A percentile compares a stretch with the other conserved stretches of the same genome.
Evolutionary conservation across 1,140 invertebrate genomes (phyloP).

Genomic region (Nilaparvata lugens): DNA sequence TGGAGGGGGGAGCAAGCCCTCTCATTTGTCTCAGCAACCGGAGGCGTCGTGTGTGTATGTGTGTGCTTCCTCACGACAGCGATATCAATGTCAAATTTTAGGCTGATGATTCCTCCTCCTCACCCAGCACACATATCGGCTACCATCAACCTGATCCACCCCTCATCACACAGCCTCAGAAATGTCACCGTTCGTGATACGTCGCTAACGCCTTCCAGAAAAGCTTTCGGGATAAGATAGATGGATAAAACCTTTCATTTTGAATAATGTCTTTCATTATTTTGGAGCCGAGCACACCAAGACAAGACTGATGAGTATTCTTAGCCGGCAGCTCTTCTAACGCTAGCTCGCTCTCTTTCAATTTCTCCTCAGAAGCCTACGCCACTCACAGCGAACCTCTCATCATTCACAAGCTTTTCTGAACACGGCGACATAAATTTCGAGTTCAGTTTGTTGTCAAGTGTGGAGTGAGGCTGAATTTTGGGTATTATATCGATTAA

Average conservation of each 20-base stretch:
- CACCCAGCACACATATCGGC: not conserved
- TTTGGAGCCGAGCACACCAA: not conserved
- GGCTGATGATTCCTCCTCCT: not conserved
- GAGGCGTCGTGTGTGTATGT: not conserved
- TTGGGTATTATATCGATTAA: no score
- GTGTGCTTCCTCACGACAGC: conserved; percentile 1
- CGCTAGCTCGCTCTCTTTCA: no score
- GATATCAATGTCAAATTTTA: conserved; percentile 13
- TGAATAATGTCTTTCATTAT: conserved; percentile 6
- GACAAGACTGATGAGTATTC: conserved; percentile 2
- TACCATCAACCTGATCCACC: not conserved
- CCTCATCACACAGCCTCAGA: not conserved
- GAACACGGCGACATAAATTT: no score
- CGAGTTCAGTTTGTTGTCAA: no score
- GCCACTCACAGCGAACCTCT: no score
- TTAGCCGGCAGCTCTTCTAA: not conserved
- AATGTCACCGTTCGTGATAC: conserved; percentile 1
- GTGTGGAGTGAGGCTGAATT: no score
- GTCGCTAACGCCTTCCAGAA: not conserved
- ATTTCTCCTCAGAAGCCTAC: no score
- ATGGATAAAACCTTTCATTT: conserved; percentile 6
- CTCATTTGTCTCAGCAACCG: not conserved
- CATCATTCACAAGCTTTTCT: no score
- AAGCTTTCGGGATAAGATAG: conserved; percentile 5
- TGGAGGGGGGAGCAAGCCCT: no score